These are phyloP conservation scores for Anoplius nigerrimus DNA, from an alignment of 2,888 invertebrate genomes.

Conservation along the genomic window DNA sequence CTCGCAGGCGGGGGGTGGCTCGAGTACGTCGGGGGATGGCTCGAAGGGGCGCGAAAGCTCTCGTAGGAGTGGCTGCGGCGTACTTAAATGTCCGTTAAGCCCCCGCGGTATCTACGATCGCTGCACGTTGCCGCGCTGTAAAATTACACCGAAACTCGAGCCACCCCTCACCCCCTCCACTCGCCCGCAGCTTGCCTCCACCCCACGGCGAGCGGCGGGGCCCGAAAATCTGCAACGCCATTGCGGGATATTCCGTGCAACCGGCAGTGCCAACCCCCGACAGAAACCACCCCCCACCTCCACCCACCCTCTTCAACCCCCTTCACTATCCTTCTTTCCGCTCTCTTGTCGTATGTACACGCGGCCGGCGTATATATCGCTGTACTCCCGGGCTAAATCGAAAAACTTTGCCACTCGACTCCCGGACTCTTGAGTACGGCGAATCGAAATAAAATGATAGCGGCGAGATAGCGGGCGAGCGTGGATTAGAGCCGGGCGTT, in stretches of 20 bases:
- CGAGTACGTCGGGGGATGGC: no score
- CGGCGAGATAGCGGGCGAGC: slow-evolving; percentile 20
- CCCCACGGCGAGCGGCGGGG: not conserved
- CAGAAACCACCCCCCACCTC: not conserved
- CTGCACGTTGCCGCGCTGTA: no score
- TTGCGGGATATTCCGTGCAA: not conserved
- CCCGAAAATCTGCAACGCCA: slow-evolving; percentile 3
- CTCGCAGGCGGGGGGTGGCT: no score
- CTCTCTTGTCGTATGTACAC: slow-evolving; percentile 21
- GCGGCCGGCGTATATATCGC: slow-evolving; percentile 16
- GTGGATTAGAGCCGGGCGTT: slow-evolving; percentile 48
- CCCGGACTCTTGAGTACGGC: slow-evolving; percentile 38
- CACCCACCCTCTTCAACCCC: slow-evolving; percentile 11
- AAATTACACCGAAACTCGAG: not conserved
- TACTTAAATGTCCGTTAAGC: no score
- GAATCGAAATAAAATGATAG: slow-evolving; percentile 59
- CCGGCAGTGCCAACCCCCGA: not conserved
- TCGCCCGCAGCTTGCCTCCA: not conserved
- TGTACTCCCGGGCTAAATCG: slow-evolving; percentile 50
- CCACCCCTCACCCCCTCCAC: not conserved
- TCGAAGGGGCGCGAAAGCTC: no score
- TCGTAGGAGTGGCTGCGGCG: no score
- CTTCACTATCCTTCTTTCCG: slow-evolving; percentile 18
- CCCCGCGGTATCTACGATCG: no score
- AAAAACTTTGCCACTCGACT: slow-evolving; percentile 58